Base-by-base conservation (phyloP, 2,888 invertebrate species). In the Hoplodrina ambigua region DNA sequence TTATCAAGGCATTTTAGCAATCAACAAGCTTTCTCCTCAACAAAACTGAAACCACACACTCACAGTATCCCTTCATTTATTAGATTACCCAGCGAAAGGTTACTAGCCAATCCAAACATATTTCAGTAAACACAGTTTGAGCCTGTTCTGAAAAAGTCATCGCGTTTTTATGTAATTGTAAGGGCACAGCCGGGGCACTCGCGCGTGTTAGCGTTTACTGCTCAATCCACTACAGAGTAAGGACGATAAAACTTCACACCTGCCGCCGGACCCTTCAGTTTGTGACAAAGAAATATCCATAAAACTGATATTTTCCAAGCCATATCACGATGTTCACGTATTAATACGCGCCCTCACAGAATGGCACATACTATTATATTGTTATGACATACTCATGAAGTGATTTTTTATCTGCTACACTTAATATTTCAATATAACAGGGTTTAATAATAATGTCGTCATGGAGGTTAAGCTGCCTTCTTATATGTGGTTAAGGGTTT, bases 221-320 rank as follows among this genome's bases (percentile, higher is more conserved):
- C 73, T 72, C 73, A 53, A 72, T 66, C 46, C 62, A 72, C 62
- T 68, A 58, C 17, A 10, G 11, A 52, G 25, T n/a, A 15, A 11
- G 20, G 44, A 19, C 59, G 50, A 72, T 76, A 59, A 66, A 66
- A 72, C 55, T 46, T 30, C 44, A 2, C 79, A 76, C 67, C 78
- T 76, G 79, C 52, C 17, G 41, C 67, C 69, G 13, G 70, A 55
- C 76, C 65, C 61, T 73, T 37, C 17, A 54, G 52, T n/a, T 55
- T 50, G 55, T 49, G 44, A 67, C 62, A 60, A 62, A 78, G 61
- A 65, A 62, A 66, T 67, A 44, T 59, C 25, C 59, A 69, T 72
- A 72, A 77, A 77, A 59, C 46, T 62, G 11, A 30, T 44, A 59
- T 63, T 70, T 77, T 62, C 69, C 25, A 6, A 55, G 70, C 77